Evolutionary conservation across 2,888 invertebrate species (phyloP).

Genomic region (Scaptodrosophila latifasciaeformis): DNA sequence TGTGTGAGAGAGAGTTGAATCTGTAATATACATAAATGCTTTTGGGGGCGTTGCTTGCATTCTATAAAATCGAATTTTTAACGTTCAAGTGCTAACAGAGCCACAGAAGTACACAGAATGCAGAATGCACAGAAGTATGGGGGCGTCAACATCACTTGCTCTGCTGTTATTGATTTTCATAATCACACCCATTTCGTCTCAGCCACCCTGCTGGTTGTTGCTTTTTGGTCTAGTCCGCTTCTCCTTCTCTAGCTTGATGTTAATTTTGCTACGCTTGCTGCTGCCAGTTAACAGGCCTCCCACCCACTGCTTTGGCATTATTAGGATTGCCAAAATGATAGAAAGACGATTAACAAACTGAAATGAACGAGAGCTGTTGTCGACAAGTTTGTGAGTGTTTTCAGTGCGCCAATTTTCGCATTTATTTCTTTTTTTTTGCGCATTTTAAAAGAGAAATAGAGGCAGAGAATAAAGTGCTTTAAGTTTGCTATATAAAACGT

Average conservation of each 20-base stretch:
- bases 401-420: too few relatives aligned
- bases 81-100: slow-evolving; percentile 70
- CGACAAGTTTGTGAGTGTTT: neutral
- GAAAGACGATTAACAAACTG: slow-evolving; percentile 61
- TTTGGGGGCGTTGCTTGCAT: slow-evolving; percentile 62
- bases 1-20: too few relatives aligned
- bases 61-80: slow-evolving; percentile 72
- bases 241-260: too few relatives aligned
- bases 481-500: too few relatives aligned
- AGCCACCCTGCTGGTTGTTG: too few relatives aligned
- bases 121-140: too few relatives aligned
- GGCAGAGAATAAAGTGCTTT: neutral
- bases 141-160: neutral
- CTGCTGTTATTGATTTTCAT: slow-evolving; percentile 37
- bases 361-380: neutral
- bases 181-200: slow-evolving; percentile 51
- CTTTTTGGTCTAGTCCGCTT: too few relatives aligned
- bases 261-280: slow-evolving; percentile 35
- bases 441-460: slow-evolving; percentile 6
- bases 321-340: slow-evolving; percentile 69
- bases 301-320: slow-evolving; percentile 64
- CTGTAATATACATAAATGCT: slow-evolving; percentile 12
- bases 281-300: slow-evolving; percentile 65
- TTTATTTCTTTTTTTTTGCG: too few relatives aligned
- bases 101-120: slow-evolving; percentile 38